phyloP scores from a whole-genome alignment of 2,797 vertebrate genomes.

The Glossophaga mutica region DNA sequence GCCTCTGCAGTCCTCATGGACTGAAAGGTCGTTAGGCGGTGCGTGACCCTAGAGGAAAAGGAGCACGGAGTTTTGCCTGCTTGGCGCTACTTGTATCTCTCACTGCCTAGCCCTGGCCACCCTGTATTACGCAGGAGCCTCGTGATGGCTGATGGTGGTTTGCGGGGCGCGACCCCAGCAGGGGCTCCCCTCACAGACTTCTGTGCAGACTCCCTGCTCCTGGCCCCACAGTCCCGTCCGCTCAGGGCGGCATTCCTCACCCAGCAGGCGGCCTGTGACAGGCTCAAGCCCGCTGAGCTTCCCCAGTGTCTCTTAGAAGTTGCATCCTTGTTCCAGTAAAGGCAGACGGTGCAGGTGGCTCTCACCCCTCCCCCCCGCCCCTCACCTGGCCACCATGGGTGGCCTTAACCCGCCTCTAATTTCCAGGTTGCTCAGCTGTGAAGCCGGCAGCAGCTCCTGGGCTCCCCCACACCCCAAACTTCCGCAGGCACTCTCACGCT shows the following conservation, averaged over 20 bases:
- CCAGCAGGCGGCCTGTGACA: not conserved
- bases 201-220: not conserved
- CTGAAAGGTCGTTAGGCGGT: not conserved
- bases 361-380: not conserved
- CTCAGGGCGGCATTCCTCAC: not conserved
- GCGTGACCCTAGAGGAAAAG: not conserved
- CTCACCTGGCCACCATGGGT: not conserved
- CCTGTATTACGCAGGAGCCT: not conserved
- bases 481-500: fast-evolving
- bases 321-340: not conserved
- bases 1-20: fast-evolving
- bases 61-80: not conserved
- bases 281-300: not conserved
- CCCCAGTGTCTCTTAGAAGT: not conserved
- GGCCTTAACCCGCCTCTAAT: not conserved
- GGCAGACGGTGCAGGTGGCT: not conserved
- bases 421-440: not conserved
- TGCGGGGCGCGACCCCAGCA: not conserved
- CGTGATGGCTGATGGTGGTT: not conserved
- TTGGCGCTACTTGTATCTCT: not conserved
- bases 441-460: not conserved
- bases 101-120: not conserved
- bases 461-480: not conserved
- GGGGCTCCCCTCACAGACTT: not conserved
- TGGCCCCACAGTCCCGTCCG: not conserved